These are phyloP conservation scores for Brachyistius frenatus DNA, from an alignment of 2,113 vertebrate genomes.

Conservation along the genomic window DNA sequence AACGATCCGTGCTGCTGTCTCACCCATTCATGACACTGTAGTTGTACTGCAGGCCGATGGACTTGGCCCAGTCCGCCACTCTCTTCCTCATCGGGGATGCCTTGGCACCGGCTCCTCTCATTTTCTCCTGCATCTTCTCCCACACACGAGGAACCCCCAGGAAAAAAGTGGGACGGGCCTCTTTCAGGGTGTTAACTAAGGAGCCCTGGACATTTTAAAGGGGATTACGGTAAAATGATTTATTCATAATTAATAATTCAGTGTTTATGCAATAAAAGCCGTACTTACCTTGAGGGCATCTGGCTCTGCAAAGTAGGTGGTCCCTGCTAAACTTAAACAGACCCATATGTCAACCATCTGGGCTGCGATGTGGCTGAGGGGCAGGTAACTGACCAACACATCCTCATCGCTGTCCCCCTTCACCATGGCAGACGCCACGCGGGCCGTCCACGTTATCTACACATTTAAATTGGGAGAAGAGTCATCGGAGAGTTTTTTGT, in stretches of 20 bases:
- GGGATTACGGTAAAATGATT: neutral
- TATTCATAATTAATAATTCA: neutral
- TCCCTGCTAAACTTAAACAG: conserved; percentile 65
- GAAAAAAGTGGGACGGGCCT: conserved; percentile 77
- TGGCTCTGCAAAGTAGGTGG: conserved; percentile 82
- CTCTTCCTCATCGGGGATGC: conserved; percentile 72
- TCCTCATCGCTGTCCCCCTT: conserved; percentile 47
- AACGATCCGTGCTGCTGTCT: conserved; percentile 16
- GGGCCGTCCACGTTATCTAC: conserved; percentile 83
- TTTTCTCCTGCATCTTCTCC: conserved; percentile 88
- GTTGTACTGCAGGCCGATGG: conserved; percentile 81
- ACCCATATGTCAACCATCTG: conserved; percentile 86
- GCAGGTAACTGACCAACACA: conserved; percentile 77
- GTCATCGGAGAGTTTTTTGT: neutral
- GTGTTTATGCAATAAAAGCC: neutral
- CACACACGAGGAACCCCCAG: conserved; percentile 85
- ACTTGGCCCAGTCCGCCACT: conserved; percentile 82
- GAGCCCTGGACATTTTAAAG: conserved; percentile 74
- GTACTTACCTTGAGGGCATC: conserved; percentile 85
- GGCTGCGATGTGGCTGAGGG: conserved; percentile 85
- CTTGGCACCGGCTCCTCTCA: conserved; percentile 77
- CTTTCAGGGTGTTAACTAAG: conserved; percentile 75
- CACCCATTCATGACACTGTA: conserved; percentile 84
- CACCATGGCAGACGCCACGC: neutral
- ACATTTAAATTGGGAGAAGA: neutral